Base-by-base conservation (phyloP, 1,140 invertebrate species). In the Myzus persicae region DNA sequence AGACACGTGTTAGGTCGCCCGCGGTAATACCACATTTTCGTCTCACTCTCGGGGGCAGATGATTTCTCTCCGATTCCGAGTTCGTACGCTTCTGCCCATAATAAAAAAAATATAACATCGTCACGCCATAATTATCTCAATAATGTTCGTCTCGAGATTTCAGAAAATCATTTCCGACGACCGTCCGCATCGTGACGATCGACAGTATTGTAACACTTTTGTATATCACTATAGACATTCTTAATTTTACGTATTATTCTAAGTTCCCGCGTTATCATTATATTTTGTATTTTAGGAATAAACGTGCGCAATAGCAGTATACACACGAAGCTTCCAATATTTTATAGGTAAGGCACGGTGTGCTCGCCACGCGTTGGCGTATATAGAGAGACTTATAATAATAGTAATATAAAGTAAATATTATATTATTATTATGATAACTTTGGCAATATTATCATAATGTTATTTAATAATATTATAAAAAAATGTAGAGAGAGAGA, bases 361-460 rank as follows among this genome's bases (percentile, higher is more conserved):
- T 76, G n/a, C 59, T 76, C 59, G 59, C n/a, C 14, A 76, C 31
- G 42, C 38, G 85, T 40, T 46, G 44, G 31, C n/a, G 87, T 89
- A 22, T 40, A 82, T 36, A 89, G 87, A 89, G 14, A 89, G 87
- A 89, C 87, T 89, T 89, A 54, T 88, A 48, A 85, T 26, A 76
- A n/a, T 76, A 76, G 36, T 76, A n/a, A 76, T 76, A 76, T 76
- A 76, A 76, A 76, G 5, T n/a, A 36, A n/a, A 76, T 42, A 85
- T 85, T 76, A 76, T 42, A 85, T 85, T 85, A 85, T 85, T 85
- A 87, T 89, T 51, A 54, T 51, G 24, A 88, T 51, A 38, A 89
- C n/a, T 89, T 22, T 89, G 48, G 87, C 87, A 89, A 89, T 89
- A 89, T 89, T 89, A 89, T 51, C n/a, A 54, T 54, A 51, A 54